Evolutionary conservation across 2,113 vertebrate species (phyloP).

Genomic region (Hippocampus zosterae): DNA sequence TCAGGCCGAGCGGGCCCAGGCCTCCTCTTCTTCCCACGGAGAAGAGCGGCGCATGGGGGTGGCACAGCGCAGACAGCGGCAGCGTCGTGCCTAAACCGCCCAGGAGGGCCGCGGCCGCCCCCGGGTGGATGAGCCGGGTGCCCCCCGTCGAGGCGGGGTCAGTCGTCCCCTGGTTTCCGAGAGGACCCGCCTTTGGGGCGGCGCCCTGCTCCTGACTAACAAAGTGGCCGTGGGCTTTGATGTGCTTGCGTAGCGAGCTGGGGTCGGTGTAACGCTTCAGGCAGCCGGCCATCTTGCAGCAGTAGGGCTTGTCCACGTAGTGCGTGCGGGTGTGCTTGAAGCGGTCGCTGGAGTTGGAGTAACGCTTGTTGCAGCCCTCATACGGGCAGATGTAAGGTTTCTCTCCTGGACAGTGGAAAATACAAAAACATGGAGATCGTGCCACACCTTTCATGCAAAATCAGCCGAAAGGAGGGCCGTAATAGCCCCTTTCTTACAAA

Average conservation of each 20-base stretch:
- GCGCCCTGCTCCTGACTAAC: conserved; percentile 79
- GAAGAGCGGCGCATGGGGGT: conserved; percentile 49
- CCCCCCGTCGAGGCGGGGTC: conserved; percentile 71
- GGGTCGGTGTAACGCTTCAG: conserved; percentile 98
- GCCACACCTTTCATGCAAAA: too few species aligned
- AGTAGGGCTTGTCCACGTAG: conserved; percentile 97
- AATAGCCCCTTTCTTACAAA: too few species aligned
- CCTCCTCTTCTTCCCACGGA: conserved; percentile 33
- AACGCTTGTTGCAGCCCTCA: conserved; percentile 95
- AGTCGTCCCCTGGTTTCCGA: conserved; percentile 1
- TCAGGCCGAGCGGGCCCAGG: conserved; percentile 72
- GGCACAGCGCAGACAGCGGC: conserved; percentile 72
- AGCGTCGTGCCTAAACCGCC: conserved; percentile 71
- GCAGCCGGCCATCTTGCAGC: conserved; percentile 97
- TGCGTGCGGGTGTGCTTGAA: conserved; percentile 99
- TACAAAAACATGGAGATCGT: not conserved
- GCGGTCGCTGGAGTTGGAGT: conserved; percentile 98
- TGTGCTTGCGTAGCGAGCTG: conserved; percentile 96
- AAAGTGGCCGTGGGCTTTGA: conserved; percentile 96
- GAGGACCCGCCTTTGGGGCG: conserved; percentile 50
- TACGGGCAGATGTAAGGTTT: conserved; percentile 97
- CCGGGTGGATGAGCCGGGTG: conserved; percentile 78
- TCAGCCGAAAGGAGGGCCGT: too few species aligned
- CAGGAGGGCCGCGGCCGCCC: conserved; percentile 75
- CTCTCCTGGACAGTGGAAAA: conserved; percentile 74